Evolutionary conservation across 1,140 invertebrate genomes (phyloP).

Genomic region (Monochamus saltuarius): DNA sequence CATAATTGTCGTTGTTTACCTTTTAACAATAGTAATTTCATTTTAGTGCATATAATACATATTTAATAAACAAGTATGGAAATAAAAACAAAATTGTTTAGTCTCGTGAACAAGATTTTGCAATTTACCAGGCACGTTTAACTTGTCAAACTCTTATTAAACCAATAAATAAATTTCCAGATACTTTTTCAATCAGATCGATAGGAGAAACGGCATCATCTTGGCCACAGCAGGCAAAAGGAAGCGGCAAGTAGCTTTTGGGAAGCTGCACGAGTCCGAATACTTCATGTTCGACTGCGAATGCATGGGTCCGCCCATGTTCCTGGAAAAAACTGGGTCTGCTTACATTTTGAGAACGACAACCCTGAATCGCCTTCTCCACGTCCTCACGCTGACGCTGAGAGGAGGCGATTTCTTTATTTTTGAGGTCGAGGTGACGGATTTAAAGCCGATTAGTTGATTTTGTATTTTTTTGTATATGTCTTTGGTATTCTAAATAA

Average conservation of each 20-base stretch:
- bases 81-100: too few relatives aligned
- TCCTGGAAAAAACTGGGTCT: constrained; percentile 57
- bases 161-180: constrained; percentile 13
- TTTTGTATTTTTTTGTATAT: constrained; percentile 1
- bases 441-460: constrained; percentile 32
- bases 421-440: constrained; percentile 39
- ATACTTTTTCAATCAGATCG: constrained; percentile 58
- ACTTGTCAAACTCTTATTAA: too few relatives aligned
- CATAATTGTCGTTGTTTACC: too few relatives aligned
- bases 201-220: constrained; percentile 56
- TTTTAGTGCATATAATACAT: too few relatives aligned
- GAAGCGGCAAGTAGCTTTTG: constrained; percentile 59
- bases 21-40: too few relatives aligned
- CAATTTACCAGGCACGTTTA: too few relatives aligned
- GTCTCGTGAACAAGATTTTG: too few relatives aligned
- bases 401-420: constrained; percentile 49
- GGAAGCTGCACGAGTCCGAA: constrained; percentile 54
- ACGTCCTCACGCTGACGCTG: constrained; percentile 48
- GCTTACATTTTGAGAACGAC: constrained; percentile 61
- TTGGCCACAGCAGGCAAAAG: constrained; percentile 49
- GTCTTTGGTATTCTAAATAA: too few relatives aligned
- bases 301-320: constrained; percentile 59
- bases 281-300: constrained; percentile 67
- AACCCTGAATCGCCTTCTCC: constrained; percentile 61
- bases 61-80: too few relatives aligned